phyloP scores from a whole-genome alignment of 2,113 vertebrate species.

The Saccopteryx leptura region DNA sequence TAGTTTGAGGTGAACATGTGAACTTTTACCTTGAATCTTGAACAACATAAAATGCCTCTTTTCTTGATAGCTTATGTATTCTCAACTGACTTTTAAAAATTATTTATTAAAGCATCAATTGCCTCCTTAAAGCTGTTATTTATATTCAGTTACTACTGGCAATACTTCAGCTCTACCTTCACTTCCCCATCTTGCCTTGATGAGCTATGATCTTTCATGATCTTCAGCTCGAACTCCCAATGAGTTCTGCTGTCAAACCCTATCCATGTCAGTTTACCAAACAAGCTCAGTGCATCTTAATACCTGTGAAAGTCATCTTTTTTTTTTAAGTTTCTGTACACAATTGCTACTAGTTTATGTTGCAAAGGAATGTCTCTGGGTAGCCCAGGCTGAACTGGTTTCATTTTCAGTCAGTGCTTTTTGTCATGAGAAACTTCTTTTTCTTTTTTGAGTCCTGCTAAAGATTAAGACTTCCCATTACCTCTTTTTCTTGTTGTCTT shows the following conservation, averaged over 20 bases:
- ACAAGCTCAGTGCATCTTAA: background rate
- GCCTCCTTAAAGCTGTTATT: background rate
- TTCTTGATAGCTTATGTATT: background rate
- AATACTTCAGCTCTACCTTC: background rate
- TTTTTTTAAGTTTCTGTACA: constrained; percentile 43
- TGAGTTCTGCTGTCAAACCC: constrained; percentile 5
- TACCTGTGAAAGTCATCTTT: constrained; percentile 12
- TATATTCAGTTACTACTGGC: background rate
- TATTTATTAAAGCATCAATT: constrained; percentile 3
- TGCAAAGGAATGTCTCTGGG: background rate
- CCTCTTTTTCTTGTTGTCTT: constrained; percentile 3
- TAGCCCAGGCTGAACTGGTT: background rate
- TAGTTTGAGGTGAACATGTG: background rate
- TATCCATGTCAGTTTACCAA: background rate
- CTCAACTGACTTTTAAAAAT: background rate
- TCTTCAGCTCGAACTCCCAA: constrained; percentile 14
- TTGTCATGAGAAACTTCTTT: constrained; percentile 3
- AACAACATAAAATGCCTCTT: background rate
- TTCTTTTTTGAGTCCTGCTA: background rate
- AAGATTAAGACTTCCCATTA: constrained; percentile 22
- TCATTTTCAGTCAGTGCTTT: constrained; percentile 25
- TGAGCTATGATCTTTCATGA: constrained; percentile 58
- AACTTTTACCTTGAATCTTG: background rate
- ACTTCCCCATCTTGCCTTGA: background rate
- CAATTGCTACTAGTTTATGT: background rate